Conservation (phyloP, 2,113 vertebrate species). For the Nicator chloris region DNA sequence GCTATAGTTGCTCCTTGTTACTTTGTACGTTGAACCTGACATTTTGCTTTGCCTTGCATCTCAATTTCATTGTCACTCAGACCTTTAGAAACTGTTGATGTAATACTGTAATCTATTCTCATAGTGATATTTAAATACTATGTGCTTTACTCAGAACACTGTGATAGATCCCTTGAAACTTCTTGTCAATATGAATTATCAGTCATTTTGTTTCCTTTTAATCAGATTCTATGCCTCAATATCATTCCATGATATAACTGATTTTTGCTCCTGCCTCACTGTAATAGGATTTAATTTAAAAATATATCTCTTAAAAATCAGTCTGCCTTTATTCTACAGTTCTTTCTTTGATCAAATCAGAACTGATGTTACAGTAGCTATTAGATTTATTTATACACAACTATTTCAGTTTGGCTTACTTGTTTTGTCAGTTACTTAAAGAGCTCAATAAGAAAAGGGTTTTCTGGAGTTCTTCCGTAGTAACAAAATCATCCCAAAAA, state of each 20-base stretch:
- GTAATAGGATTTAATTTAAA: background rate
- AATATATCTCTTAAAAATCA: background rate
- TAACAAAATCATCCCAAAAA: background rate
- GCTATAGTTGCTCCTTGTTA: background rate
- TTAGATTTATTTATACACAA: background rate
- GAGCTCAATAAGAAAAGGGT: background rate
- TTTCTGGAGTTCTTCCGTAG: background rate
- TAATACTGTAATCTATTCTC: slow-evolving; percentile 5
- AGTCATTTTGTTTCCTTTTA: background rate
- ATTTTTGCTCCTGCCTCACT: background rate
- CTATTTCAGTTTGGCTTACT: background rate
- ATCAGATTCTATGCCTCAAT: background rate
- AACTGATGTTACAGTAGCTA: background rate
- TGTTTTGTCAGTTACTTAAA: background rate
- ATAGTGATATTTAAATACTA: slow-evolving; percentile 6
- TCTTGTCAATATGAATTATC: background rate
- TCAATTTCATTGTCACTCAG: slow-evolving; percentile 41
- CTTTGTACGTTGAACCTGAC: slow-evolving; percentile 1
- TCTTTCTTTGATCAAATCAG: background rate
- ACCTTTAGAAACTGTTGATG: slow-evolving; percentile 43
- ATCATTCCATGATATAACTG: background rate
- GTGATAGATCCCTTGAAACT: background rate
- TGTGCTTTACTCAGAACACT: background rate
- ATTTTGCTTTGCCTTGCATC: slow-evolving; percentile 45
- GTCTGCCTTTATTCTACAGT: background rate